Evolutionary conservation across 1,140 invertebrate species (phyloP).

Genomic region (Drosophila fuyamai): DNA sequence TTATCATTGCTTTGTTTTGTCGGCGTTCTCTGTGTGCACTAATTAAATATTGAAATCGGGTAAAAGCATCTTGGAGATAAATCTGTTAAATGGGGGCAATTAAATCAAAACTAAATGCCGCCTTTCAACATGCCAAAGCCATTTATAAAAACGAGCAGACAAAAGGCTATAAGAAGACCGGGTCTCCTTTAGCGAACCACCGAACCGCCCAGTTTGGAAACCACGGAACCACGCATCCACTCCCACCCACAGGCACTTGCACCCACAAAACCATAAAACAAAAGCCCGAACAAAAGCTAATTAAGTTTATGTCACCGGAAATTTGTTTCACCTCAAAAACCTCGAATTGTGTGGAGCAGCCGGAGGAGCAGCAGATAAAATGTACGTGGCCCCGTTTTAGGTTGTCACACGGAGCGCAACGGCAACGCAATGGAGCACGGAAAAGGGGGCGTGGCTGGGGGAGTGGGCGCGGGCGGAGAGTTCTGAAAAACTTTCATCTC

Average conservation of each 20-base stretch:
- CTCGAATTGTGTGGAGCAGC: slow-evolving; percentile 76
- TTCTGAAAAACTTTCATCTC: slow-evolving; percentile 77
- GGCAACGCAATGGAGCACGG: slow-evolving; percentile 31
- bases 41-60: slow-evolving; percentile 45
- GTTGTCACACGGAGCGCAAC: slow-evolving; percentile 61
- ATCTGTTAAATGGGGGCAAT: slow-evolving; percentile 76
- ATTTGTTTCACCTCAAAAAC: slow-evolving; percentile 84
- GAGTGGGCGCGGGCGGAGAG: slow-evolving; percentile 9
- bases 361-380: slow-evolving; percentile 67
- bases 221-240: slow-evolving; percentile 9
- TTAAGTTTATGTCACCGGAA: slow-evolving; percentile 84
- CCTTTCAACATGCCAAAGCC: slow-evolving; percentile 64
- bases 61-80: slow-evolving; percentile 64
- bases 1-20: background rate
- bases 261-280: slow-evolving; percentile 81
- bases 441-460: slow-evolving; percentile 12
- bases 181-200: background rate
- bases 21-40: slow-evolving; percentile 39
- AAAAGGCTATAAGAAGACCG: slow-evolving; percentile 21
- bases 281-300: slow-evolving; percentile 83
- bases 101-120: slow-evolving; percentile 79
- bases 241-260: slow-evolving; percentile 51
- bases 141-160: slow-evolving; percentile 59
- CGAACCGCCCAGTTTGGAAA: slow-evolving; percentile 11
- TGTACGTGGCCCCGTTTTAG: slow-evolving; percentile 67